Base-by-base conservation (phyloP, 2,113 vertebrate species). In the Ammodramus savannarum region DNA sequence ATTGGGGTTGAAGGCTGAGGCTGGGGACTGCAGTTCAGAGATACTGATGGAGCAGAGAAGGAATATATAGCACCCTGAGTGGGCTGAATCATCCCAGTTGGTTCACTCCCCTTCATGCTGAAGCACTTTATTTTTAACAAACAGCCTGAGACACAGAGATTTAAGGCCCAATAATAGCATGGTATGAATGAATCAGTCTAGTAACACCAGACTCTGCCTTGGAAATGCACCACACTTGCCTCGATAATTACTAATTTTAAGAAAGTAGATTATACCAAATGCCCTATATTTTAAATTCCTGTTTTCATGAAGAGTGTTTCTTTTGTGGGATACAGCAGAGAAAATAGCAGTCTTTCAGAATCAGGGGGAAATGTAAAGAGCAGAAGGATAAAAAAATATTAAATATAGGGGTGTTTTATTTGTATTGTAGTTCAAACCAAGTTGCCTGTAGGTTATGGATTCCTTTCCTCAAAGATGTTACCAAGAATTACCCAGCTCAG, bases 81-180 rank as follows among this genome's bases (percentile, higher is more conserved):
- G 59, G 55, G 79, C 66, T 96, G 67, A 85, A 83, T 96, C 85
- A 95, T 83, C 73, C 73, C 65, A 22, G 78, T 75, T 96, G 69
- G 85, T 95, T 76, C 36, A 82, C 65, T 95, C 89, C 63, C 36
- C 76, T 89, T 85, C 94, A 84, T 88, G 69, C 67, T 89, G 72
- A 90, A 94, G 25, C 62, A 67, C 34, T 91, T 84, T 69, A 89
- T 88, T 96, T 93, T 96, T 95, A 87, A 95, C 61, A 80, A 85
- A 72, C 54, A 90, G 52, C 65, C 67, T 81, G 65, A 90, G 66
- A 97, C 89, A 54, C 34, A 71, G 85, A 92, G 63, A 88, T 88
- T 84, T 87, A 96, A 96, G 55, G 59, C 46, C 48, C 46, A 72
- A 69, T 91, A 94, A 87, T 91, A 91, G 65, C 38, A 75, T 26